Percentiles rank a stretch among this genome's conserved stretches.
These are phyloP conservation scores for Oedothorax gibbosus DNA, from an alignment of 1,140 invertebrate species.

Conservation along the genomic window DNA sequence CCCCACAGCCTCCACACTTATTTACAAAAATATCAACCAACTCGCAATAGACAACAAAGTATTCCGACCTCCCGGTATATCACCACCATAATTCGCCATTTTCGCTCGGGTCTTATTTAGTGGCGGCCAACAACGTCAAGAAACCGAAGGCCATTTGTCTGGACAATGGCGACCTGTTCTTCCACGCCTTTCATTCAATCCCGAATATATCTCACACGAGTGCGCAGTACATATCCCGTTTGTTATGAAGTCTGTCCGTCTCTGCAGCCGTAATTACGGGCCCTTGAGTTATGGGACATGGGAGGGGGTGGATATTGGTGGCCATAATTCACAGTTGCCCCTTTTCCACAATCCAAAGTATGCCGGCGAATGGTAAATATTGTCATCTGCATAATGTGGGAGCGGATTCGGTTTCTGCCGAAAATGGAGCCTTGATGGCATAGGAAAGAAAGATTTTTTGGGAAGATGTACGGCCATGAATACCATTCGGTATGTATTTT, in stretches of 20 bases:
- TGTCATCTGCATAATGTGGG: too few species aligned
- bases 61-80: slow-evolving; percentile 5
- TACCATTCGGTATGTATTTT: too few species aligned
- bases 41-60: not conserved
- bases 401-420: too few species aligned
- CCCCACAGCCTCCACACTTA: too few species aligned
- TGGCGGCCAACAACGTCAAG: slow-evolving; percentile 22
- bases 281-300: slow-evolving; percentile 35
- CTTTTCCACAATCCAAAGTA: too few species aligned
- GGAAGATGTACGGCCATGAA: too few species aligned
- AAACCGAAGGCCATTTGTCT: slow-evolving; percentile 37
- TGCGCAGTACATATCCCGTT: slow-evolving; percentile 39
- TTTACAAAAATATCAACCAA: not conserved
- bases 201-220: slow-evolving; percentile 35
- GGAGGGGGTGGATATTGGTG: slow-evolving; percentile 37
- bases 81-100: not conserved
- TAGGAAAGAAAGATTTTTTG: too few species aligned
- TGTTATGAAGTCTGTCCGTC: slow-evolving; percentile 34
- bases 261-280: slow-evolving; percentile 39
- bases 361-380: too few species aligned
- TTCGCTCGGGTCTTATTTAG: slow-evolving; percentile 19
- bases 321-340: slow-evolving; percentile 41
- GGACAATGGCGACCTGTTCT: slow-evolving; percentile 40
- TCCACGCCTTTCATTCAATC: slow-evolving; percentile 35
- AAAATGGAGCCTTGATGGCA: too few species aligned